A percentile compares a stretch with the other conserved stretches of the same genome.
phyloP scores from a whole-genome alignment of 2,888 invertebrate genomes.

The Drosophila hamatofila region DNA sequence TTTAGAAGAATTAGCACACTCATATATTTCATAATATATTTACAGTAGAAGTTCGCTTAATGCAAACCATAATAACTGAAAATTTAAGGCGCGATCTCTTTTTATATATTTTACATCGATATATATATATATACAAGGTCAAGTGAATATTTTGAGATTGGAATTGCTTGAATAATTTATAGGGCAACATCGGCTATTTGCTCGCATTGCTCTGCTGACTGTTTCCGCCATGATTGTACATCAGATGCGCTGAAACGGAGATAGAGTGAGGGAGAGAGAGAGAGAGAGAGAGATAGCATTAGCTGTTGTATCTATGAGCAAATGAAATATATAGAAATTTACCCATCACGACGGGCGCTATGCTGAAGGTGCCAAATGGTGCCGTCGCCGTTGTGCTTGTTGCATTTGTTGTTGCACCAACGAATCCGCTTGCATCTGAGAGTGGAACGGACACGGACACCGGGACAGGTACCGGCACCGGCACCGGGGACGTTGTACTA shows the following conservation, averaged over 20 bases:
- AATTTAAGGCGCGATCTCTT: neutral
- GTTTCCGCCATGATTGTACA: slow-evolving; percentile 66
- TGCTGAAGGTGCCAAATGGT: slow-evolving; percentile 57
- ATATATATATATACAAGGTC: slow-evolving; percentile 19
- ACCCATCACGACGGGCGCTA: slow-evolving; percentile 67
- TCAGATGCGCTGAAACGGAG: slow-evolving; percentile 59
- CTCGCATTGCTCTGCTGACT: slow-evolving; percentile 64
- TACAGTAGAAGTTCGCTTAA: neutral
- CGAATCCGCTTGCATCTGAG: slow-evolving; percentile 43
- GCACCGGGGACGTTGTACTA: slow-evolving; percentile 33
- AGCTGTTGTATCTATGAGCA: neutral
- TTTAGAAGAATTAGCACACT: neutral
- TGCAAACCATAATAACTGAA: neutral
- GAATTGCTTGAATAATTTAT: slow-evolving; percentile 11
- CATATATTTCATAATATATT: neutral
- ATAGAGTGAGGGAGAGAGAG: slow-evolving; percentile 5
- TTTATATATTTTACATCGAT: slow-evolving; percentile 2
- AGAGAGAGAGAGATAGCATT: slow-evolving; percentile 10
- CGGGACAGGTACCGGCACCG: slow-evolving; percentile 31
- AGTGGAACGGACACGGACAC: slow-evolving; percentile 32
- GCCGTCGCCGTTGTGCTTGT: slow-evolving; percentile 37
- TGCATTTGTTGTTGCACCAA: slow-evolving; percentile 14
- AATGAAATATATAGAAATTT: slow-evolving; percentile 5
- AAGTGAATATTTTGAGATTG: neutral
- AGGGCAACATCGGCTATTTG: slow-evolving; percentile 56